Conservation (phyloP, 2,797 vertebrate genomes). For the Ctenopoma kingsleyae region DNA sequence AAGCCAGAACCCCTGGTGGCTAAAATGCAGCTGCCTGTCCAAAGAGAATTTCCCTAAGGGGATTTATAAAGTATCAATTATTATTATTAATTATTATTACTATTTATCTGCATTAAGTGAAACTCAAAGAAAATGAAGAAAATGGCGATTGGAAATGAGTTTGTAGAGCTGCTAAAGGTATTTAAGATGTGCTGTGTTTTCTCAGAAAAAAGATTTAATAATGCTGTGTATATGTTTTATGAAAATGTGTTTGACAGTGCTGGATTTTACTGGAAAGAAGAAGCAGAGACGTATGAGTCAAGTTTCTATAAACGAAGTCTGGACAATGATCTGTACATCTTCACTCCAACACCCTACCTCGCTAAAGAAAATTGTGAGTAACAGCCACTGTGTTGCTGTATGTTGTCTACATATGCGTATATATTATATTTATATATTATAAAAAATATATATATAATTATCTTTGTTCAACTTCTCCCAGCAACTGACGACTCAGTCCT, state of each 20-base stretch:
- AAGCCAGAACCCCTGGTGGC: too few species aligned
- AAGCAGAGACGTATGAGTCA: constrained; percentile 93
- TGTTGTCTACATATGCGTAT: neutral
- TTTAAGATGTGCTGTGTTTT: neutral
- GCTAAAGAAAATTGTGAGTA: constrained; percentile 61
- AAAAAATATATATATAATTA: neutral
- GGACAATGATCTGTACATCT: constrained; percentile 95
- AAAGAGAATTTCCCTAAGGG: too few species aligned
- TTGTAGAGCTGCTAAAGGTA: neutral
- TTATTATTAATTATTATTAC: too few species aligned
- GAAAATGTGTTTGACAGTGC: constrained; percentile 82
- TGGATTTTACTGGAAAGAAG: constrained; percentile 91
- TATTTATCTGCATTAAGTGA: neutral
- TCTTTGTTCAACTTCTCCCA: constrained; percentile 60
- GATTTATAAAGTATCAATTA: too few species aligned
- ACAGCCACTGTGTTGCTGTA: neutral
- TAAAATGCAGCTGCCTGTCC: too few species aligned
- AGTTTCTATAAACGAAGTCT: constrained; percentile 96
- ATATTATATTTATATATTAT: neutral
- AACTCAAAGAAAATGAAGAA: neutral
- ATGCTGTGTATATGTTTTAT: neutral
- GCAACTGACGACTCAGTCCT: constrained; percentile 89
- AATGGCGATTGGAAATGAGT: too few species aligned
- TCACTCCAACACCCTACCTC: constrained; percentile 88
- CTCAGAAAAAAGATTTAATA: neutral